These are phyloP conservation scores for Cryptomyrus ogoouensis DNA, from an alignment of 2,113 vertebrate species.

Conservation along the genomic window DNA sequence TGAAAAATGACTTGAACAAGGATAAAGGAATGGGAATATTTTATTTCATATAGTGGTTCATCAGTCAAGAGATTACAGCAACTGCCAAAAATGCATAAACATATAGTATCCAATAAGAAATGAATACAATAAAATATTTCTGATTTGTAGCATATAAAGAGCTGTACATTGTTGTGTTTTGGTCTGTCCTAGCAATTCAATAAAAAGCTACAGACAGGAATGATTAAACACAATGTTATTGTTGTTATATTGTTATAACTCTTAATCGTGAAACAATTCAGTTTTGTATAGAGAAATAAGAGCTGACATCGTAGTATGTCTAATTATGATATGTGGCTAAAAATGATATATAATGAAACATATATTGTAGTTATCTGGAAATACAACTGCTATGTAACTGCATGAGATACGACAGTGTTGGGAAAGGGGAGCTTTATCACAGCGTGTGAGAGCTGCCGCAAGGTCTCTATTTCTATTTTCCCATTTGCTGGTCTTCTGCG, in stretches of 20 bases:
- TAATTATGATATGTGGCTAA: not conserved
- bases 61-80: not conserved
- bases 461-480: not conserved
- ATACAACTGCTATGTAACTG: not conserved
- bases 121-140: not conserved
- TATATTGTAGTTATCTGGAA: not conserved
- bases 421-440: not conserved
- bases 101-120: not conserved
- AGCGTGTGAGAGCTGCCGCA: not conserved
- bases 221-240: not conserved
- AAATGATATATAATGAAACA: not conserved
- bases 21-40: not conserved
- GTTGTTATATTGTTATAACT: not conserved
- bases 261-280: not conserved
- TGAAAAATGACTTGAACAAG: not conserved
- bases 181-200: not conserved
- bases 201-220: not conserved
- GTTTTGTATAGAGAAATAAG: not conserved
- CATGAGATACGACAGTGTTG: not conserved
- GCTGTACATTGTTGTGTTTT: not conserved
- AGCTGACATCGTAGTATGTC: not conserved
- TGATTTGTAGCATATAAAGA: not conserved
- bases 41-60: slow-evolving; percentile 14
- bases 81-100: not conserved
- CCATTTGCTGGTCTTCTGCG: not conserved